Evolutionary conservation across 2,888 invertebrate genomes (phyloP).

Genomic region (Silvanus unidentatus): DNA sequence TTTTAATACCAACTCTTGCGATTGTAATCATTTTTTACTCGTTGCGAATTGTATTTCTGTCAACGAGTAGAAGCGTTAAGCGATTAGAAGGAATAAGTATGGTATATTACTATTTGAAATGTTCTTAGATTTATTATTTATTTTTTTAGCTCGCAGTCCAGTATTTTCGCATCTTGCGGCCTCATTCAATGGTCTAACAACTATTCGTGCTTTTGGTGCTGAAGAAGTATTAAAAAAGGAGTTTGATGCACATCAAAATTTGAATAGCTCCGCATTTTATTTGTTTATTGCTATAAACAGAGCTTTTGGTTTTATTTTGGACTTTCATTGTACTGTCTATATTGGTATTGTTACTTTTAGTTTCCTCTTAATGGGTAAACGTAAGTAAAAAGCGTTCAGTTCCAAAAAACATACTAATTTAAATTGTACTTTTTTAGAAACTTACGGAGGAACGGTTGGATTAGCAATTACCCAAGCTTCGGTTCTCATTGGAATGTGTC

Average conservation of each 20-base stretch:
- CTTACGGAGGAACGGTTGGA: constrained; percentile 68
- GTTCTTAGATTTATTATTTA: background rate
- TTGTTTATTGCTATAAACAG: constrained; percentile 57
- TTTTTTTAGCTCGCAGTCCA: constrained; percentile 65
- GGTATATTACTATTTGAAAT: constrained; percentile 23
- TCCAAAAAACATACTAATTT: no score
- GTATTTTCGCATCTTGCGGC: constrained; percentile 70
- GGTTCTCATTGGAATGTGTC: constrained; percentile 63
- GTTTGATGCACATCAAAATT: constrained; percentile 57
- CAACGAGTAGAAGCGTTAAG: constrained; percentile 67
- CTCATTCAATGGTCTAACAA: constrained; percentile 68
- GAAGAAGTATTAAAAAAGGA: constrained; percentile 56
- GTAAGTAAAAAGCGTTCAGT: no score
- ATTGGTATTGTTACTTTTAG: constrained; percentile 59
- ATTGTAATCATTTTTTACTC: constrained; percentile 58
- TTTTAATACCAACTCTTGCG: constrained; percentile 57
- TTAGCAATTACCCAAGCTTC: constrained; percentile 77
- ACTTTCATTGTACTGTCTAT: constrained; percentile 60
- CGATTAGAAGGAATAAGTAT: constrained; percentile 60
- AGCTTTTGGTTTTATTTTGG: constrained; percentile 66
- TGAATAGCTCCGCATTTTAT: constrained; percentile 69
- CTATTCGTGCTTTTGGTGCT: constrained; percentile 66
- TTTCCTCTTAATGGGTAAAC: constrained; percentile 55
- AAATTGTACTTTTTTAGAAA: constrained; percentile 42
- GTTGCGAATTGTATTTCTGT: constrained; percentile 59